phyloP scores from a whole-genome alignment of 2,113 vertebrate species.

The Emydura subglobosa region DNA sequence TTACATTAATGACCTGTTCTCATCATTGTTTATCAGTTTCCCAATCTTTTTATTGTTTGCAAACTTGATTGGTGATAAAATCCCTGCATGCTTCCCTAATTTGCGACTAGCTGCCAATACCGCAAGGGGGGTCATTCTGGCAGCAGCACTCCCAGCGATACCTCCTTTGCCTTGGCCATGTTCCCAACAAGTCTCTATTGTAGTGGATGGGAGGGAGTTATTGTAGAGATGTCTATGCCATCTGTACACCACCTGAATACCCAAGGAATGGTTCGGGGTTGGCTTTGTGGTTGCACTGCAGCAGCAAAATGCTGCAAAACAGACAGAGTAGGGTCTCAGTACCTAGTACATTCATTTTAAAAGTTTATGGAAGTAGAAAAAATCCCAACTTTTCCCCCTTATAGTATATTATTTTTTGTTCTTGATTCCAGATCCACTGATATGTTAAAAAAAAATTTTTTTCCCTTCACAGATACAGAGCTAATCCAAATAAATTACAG shows the following conservation, averaged over 20 bases:
- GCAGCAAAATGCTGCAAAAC: background rate
- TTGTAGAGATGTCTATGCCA: background rate
- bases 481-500: background rate
- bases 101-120: background rate
- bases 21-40: background rate
- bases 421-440: background rate
- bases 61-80: background rate
- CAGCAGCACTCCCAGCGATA: background rate
- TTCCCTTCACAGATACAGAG: background rate
- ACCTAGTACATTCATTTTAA: background rate
- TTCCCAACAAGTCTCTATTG: background rate
- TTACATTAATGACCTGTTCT: background rate
- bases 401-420: background rate
- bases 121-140: background rate
- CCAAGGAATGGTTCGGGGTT: background rate
- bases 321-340: background rate
- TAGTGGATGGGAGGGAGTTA: background rate
- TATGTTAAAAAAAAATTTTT: background rate
- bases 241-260: background rate
- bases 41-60: background rate
- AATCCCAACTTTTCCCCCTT: background rate
- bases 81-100: background rate
- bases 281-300: background rate
- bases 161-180: background rate
- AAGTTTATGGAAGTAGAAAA: background rate